Evolutionary conservation across 2,888 invertebrate species (phyloP), one percentile per base, ranked within the genome.

Genomic region (Agrenia bidenticulata): DNA sequence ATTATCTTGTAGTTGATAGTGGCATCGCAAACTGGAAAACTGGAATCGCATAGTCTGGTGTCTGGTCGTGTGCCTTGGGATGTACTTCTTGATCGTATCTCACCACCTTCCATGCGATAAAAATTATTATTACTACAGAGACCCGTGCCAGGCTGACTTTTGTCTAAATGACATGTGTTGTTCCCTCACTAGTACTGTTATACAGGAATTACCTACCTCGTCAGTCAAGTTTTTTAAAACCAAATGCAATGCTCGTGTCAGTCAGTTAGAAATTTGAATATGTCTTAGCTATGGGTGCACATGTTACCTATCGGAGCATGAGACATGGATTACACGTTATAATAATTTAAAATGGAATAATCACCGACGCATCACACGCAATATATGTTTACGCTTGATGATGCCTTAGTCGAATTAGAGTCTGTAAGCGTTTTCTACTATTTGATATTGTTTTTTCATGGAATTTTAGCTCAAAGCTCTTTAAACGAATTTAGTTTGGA

Each of bases 101-200:
- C 24, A 51, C 19, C 51, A 23, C 51, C 51, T 21, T 32, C 11
- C 51, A 51, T 51, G 51, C 24, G 2, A 51, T 51, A 5, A 45
- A 19, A 45, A n/a, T 17, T 45, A 45, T 45, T n/a, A 45, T 45
- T 45, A 19, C n/a, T 9, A 45, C 19, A 17, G 45, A 17, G 13
- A 23, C 51, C 13, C 51, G 21, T 13, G 19, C 51, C 17, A 23
- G 51, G 21, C 51, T 11, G 51, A 24, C 51, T 51, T 51, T 5
- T 51, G 51, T 51, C 23, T 7, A 19, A 51, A 51, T 51, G 51
- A 51, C 51, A 51, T 51, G 24, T 51, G 51, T 15, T 45, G 45
- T 32, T 32, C 45, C n/a, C n/a, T n/a, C n/a, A n/a, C n/a, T 19
- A 45, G 45, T 9, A 15, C 4, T 19, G 19, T 45, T 23, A 15